phyloP scores from a whole-genome alignment of 2,113 vertebrate genomes.

The Camelus dromedarius region DNA sequence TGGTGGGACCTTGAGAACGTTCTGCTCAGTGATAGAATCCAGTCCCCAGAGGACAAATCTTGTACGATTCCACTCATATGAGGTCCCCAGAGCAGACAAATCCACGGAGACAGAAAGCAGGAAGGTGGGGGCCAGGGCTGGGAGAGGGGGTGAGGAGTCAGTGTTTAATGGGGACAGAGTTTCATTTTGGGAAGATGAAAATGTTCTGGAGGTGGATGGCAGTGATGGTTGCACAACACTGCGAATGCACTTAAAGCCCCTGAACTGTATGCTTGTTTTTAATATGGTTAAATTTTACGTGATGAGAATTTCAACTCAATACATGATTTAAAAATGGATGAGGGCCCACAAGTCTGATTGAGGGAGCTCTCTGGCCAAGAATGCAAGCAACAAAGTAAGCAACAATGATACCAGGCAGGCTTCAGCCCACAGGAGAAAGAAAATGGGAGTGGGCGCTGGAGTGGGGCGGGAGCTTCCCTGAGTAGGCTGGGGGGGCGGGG shows the following conservation, averaged over 20 bases:
- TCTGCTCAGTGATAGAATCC: neutral
- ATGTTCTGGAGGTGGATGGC: no score
- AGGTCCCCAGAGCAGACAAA: neutral
- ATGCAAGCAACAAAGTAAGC: neutral
- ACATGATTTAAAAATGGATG: neutral
- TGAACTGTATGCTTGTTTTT: neutral
- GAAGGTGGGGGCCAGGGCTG: accelerated
- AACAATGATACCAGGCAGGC: no score
- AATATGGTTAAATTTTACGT: neutral
- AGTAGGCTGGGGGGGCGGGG: no score
- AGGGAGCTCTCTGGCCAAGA: neutral
- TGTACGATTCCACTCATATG: accelerated
- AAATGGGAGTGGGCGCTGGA: neutral
- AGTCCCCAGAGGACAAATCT: neutral
- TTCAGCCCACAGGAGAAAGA: neutral
- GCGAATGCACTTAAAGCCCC: no score
- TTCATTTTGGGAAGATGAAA: neutral
- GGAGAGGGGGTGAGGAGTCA: accelerated
- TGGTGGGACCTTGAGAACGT: accelerated
- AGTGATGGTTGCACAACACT: accelerated
- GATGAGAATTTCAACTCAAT: neutral
- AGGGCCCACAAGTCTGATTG: neutral
- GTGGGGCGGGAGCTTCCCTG: neutral
- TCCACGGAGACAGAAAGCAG: neutral
- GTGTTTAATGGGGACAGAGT: neutral